Percentiles rank a stretch among this genome's conserved stretches.
Conservation (phyloP, 2,797 vertebrate genomes). For the Karalla daura region DNA sequence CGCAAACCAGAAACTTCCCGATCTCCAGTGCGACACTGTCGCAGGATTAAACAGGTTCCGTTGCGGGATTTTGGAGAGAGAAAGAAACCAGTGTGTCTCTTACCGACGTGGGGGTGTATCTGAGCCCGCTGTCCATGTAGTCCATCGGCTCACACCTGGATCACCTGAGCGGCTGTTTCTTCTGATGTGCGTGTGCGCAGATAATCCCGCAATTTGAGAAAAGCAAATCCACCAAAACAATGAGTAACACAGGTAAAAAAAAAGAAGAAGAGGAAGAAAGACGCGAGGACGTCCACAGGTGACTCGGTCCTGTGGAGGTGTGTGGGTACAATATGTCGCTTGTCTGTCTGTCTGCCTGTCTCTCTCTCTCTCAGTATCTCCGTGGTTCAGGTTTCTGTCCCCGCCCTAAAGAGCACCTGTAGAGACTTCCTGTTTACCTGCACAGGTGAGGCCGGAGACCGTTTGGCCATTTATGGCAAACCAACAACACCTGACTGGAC, state of each 20-base stretch:
- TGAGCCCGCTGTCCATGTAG: constrained; percentile 76
- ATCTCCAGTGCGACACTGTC: no score
- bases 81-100: not conserved
- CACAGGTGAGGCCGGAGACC: not conserved
- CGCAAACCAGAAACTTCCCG: no score
- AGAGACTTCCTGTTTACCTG: constrained; percentile 68
- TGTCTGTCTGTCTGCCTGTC: no score
- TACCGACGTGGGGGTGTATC: constrained; percentile 75
- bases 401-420: constrained; percentile 35
- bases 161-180: not conserved
- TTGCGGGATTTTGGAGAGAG: fast-evolving
- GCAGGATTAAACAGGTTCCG: not conserved
- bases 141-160: constrained; percentile 66
- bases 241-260: no score
- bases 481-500: no score
- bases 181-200: no score
- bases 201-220: no score
- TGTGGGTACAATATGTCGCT: not conserved
- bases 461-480: not conserved
- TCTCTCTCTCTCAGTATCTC: no score
- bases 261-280: not conserved
- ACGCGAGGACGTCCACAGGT: no score
- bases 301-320: no score
- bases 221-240: no score
- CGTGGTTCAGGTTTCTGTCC: constrained; percentile 64